Evolutionary conservation across 2,888 invertebrate genomes (phyloP), one percentile per base, ranked within the genome.

Genomic region (Oscheius sp.): DNA sequence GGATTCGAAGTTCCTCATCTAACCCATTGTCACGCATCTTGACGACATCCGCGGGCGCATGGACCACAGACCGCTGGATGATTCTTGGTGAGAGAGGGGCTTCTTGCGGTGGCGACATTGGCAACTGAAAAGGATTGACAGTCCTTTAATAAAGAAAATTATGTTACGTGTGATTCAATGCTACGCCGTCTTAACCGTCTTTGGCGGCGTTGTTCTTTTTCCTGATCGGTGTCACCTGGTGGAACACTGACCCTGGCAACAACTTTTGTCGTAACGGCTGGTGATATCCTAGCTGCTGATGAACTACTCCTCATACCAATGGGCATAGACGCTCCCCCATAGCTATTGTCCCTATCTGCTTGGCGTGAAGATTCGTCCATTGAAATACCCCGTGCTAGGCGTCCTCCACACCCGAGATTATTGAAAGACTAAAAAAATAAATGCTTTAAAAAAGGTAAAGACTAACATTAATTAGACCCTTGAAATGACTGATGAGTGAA

Each of bases 401-500:
- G 79, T 53, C 74, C 76, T 23, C 80, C 79, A 61, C 78, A 78
- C 41, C 82, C 81, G 43, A 81, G 75, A 53, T 81, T 82, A 74
- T 83, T 83, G 76, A 84, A 83, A 18, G 81, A 83, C 84, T 84
- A 63, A 64, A 81, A 68, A 25, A 16, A 35, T n/a, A 3, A 35
- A 3, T 43, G 46, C 35, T 7, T 59, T 35, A 68, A 16, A 35
- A 35, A 61, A 21, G 55, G 35, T 21, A 58, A 12, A 49, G 18
- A 59, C 82, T 78, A 58, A 85, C 86, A 78, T 84, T 84, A 46
- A 86, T 84, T 45, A 86, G 73, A 68, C 82, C 84, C 75, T 87
- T 87, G 82, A 87, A 86, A 72, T 87, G 87, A 59, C 79, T 79
- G 45, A 83, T 80, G 27, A 83, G 77, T 21, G 76, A 76, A 55